These are phyloP conservation scores for Oncorhynchus mykiss DNA, from an alignment of 2,113 vertebrate genomes.

Conservation along the genomic window DNA sequence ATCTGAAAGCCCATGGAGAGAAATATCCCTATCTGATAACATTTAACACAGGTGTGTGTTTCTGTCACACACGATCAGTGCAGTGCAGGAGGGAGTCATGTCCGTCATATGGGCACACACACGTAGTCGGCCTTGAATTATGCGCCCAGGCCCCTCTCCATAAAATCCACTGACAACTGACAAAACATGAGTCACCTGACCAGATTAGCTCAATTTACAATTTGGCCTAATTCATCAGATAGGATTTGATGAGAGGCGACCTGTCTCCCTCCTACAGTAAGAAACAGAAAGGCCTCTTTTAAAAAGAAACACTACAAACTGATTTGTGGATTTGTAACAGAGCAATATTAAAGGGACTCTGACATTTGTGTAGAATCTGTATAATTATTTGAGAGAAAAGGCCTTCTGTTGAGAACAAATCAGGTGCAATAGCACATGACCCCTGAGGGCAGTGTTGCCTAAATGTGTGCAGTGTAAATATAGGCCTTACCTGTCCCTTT, in stretches of 20 bases:
- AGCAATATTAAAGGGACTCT: constrained; percentile 36
- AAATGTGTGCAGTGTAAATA: constrained; percentile 61
- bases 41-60: constrained; percentile 42
- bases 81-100: constrained; percentile 29
- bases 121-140: constrained; percentile 47
- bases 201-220: constrained; percentile 49
- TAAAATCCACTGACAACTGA: constrained; percentile 45
- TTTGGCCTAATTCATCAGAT: constrained; percentile 43
- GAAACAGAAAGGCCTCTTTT: constrained; percentile 15
- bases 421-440: constrained; percentile 33
- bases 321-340: constrained; percentile 40
- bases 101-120: constrained; percentile 45
- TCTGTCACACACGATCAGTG: constrained; percentile 18
- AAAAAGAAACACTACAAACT: constrained; percentile 26
- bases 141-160: constrained; percentile 45
- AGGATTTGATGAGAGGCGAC: constrained; percentile 43
- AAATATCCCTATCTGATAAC: constrained; percentile 48
- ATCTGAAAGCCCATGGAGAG: constrained; percentile 34
- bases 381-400: constrained; percentile 49
- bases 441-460: constrained; percentile 31
- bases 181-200: constrained; percentile 59
- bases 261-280: constrained; percentile 8
- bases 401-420: constrained; percentile 34
- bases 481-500: constrained; percentile 89
- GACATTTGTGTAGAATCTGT: constrained; percentile 44